Base-by-base conservation (phyloP, 64 coral and sea anemone genomes). In the Catalaphyllia jardinei region DNA sequence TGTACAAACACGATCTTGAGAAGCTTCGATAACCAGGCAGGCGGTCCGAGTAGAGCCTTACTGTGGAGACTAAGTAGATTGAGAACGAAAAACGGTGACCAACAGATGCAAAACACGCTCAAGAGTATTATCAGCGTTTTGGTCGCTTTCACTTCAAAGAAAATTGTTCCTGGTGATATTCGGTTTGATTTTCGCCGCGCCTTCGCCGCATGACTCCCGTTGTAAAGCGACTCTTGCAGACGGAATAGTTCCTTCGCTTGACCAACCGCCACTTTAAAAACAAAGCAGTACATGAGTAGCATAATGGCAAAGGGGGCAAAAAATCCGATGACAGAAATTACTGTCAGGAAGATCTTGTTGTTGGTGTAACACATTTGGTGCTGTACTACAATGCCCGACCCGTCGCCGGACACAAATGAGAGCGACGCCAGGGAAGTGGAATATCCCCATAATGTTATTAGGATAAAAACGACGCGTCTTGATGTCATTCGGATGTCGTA, bases 101-200 rank as follows among this genome's bases (percentile, higher is more conserved):
- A 97, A 67, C 95, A 97, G 29, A 97, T 33, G 27, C 95, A 97
- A 88, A 97, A 97, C 9, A 93, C 95, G 13, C 91, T 93, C 19
- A 97, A 51, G 15, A 97, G 84, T 83, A 97, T 83, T 13, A 97
- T 97, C 29, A 97, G 88, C 14, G 95, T 97, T 77, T 97, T 97
- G 4, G 95, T 97, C 24, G 95, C 95, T 80, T 97, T 97, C 57
- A 97, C 91, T 91, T 97, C 95, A 13, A 97, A 91, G n/a, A 97
- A 78, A 80, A 94, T 88, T 22, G 84, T 65, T 1, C 87, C 72
- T 14, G 81, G 19, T 9, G 88, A 74, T 17, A 88, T 86, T 77
- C 89, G 89, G 16, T 60, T 73, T 1, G 77, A 29, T 7, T 29
- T 87, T 82, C 81, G 86, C 11, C 87, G 74, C 10, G 74, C 51